Conservation (phyloP, 2,797 vertebrate species). For the Melanotaenia nigrans region DNA sequence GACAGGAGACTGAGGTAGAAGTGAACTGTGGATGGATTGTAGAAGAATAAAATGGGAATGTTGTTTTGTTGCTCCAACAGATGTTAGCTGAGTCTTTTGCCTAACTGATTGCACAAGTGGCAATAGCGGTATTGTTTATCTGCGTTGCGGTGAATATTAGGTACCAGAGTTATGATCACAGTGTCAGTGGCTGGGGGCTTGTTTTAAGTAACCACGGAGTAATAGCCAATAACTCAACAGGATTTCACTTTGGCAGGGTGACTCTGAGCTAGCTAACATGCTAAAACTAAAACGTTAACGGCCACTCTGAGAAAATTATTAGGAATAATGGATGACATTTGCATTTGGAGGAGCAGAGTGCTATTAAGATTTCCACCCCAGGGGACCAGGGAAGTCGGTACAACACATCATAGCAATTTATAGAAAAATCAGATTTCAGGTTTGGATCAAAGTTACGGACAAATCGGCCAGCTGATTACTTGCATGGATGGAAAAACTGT, state of each 20-base stretch:
- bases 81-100: conserved; percentile 22
- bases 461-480: background rate
- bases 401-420: background rate
- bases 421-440: background rate
- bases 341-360: background rate
- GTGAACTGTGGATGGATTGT: conserved; percentile 19
- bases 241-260: background rate
- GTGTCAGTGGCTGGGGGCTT: background rate
- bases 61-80: conserved; percentile 22
- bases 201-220: background rate
- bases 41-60: background rate
- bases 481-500: background rate
- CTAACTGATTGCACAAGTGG: background rate
- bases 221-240: background rate
- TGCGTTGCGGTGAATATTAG: background rate
- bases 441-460: background rate
- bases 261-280: background rate
- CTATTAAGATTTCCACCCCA: background rate
- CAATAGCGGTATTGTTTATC: conserved; percentile 27
- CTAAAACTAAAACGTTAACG: background rate
- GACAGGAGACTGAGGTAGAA: conserved; percentile 6
- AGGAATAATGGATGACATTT: background rate
- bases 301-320: background rate
- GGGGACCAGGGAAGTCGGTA: background rate
- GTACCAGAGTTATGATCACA: conserved; percentile 4